Evolutionary conservation across 2,113 vertebrate genomes (phyloP).

Genomic region (Corythaeola cristata): DNA sequence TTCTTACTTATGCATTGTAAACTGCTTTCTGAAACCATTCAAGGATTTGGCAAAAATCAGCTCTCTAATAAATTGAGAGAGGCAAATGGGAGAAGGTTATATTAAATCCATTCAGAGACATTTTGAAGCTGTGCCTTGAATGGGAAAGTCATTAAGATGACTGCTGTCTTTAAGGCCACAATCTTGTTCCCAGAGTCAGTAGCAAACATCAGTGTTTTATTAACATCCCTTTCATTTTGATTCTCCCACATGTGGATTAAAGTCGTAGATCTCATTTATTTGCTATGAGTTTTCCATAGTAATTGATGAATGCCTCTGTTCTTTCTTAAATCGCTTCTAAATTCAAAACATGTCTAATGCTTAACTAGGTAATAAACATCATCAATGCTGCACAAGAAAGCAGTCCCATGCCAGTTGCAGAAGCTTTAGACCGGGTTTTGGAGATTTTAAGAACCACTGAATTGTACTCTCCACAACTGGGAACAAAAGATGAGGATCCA

Average conservation of each 20-base stretch:
- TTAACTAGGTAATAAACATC: slow-evolving; percentile 91
- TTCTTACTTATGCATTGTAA: not conserved
- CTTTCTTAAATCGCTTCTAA: not conserved
- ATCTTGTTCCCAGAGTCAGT: not conserved
- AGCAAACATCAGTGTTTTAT: not conserved
- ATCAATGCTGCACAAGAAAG: slow-evolving; percentile 96
- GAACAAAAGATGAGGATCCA: slow-evolving; percentile 92
- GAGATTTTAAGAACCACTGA: slow-evolving; percentile 97
- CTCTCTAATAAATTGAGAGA: not conserved
- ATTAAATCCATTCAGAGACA: not conserved
- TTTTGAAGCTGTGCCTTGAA: not conserved
- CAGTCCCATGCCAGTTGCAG: slow-evolving; percentile 90
- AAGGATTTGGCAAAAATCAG: not conserved
- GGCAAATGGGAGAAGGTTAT: not conserved
- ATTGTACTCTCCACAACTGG: slow-evolving; percentile 93
- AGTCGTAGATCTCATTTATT: not conserved
- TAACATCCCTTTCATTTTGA: not conserved
- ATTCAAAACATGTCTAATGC: not conserved
- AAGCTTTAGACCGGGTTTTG: slow-evolving; percentile 93
- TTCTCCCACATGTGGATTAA: not conserved
- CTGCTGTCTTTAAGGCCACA: not conserved
- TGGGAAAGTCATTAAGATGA: not conserved
- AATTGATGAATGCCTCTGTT: not conserved
- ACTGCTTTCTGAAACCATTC: not conserved
- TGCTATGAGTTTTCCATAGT: not conserved